Evolutionary conservation across 2,113 vertebrate genomes (phyloP), one percentile per base, ranked within the genome.

Genomic region (Eleginops maclovinus): DNA sequence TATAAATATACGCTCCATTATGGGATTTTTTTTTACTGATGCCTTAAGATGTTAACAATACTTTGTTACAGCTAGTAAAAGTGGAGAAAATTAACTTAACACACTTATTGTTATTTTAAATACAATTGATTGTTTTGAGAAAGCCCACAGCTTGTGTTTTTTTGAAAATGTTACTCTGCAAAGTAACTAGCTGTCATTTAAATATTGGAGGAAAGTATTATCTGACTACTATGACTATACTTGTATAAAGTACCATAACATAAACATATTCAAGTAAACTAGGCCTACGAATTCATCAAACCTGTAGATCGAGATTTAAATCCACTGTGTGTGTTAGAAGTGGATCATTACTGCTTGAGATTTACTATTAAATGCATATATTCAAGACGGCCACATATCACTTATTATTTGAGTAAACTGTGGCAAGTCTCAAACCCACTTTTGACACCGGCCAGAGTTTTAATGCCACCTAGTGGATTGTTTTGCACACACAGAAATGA

Each of bases 401-500:
- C 26, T 16, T 22, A 22, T 2, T 59, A 59, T 12, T 47, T n/a
- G 0, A 69, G 22, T 46, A 44, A 62, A 41, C 36, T 41, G 40
- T 22, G n/a, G 40, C 36, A 31, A 21, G 7, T 47, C 28, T 22
- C 13, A 19, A 14, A 62, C 21, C 44, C n/a, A 41, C 14, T 47
- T 17, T 7, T n/a, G 8, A 41, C 62, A 19, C 28, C 21, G 55
- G 17, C 22, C 28, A 73, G 72, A 47, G 68, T 15, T 82, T 55
- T 75, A 79, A 8, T 36, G 83, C 89, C 92, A 80, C 77, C 94
- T 91, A 89, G 90, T 93, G 92, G 88, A 79, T 12, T 4, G 1
- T 75, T 70, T 41, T 4, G 10, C 7, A 24, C 22, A 36, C 68
- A 61, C 16, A 64, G 0, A 15, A 12, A n/a, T 5, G 10, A 0